phyloP scores from a whole-genome alignment of 1,140 invertebrate species.

The Leptinotarsa undecemlineata region DNA sequence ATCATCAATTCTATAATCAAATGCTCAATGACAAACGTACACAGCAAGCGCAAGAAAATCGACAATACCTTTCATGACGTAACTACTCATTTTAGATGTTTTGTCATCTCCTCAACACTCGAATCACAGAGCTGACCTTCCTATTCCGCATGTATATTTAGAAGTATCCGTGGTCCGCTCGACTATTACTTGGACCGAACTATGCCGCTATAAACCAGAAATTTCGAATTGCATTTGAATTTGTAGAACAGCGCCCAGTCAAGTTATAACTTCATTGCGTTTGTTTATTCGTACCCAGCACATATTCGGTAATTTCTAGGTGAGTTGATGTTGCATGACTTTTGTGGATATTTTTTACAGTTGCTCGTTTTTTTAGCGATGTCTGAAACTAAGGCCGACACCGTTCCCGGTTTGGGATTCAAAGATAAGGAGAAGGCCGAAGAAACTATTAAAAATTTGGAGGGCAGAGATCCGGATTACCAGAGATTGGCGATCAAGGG shows the following conservation, averaged over 20 bases:
- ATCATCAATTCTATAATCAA: not conserved
- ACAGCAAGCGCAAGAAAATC: constrained; percentile 30
- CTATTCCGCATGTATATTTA: constrained; percentile 11
- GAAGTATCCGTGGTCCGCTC: constrained; percentile 32
- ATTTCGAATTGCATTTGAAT: constrained; percentile 26
- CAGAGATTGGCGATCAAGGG: constrained; percentile 67
- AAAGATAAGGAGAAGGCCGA: constrained; percentile 69
- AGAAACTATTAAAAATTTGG: constrained; percentile 65
- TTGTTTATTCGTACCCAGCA: too few relatives aligned
- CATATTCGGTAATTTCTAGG: not conserved
- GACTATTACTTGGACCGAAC: constrained; percentile 16
- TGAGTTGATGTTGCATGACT: not conserved
- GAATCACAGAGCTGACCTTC: constrained; percentile 24
- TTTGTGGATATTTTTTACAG: not conserved
- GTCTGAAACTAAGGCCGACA: constrained; percentile 52
- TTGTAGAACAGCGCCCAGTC: constrained; percentile 4
- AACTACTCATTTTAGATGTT: constrained; percentile 37
- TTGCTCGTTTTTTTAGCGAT: constrained; percentile 31
- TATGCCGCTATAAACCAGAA: constrained; percentile 23
- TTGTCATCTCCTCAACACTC: constrained; percentile 30
- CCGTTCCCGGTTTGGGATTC: constrained; percentile 66
- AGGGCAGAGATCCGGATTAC: constrained; percentile 69
- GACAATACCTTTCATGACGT: constrained; percentile 30
- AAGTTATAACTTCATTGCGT: constrained; percentile 28
- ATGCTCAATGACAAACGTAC: not conserved